A percentile compares a stretch with the other conserved stretches of the same genome.
These are phyloP conservation scores for Raja brachyura DNA, from an alignment of 2,113 vertebrate genomes.

Conservation along the genomic window DNA sequence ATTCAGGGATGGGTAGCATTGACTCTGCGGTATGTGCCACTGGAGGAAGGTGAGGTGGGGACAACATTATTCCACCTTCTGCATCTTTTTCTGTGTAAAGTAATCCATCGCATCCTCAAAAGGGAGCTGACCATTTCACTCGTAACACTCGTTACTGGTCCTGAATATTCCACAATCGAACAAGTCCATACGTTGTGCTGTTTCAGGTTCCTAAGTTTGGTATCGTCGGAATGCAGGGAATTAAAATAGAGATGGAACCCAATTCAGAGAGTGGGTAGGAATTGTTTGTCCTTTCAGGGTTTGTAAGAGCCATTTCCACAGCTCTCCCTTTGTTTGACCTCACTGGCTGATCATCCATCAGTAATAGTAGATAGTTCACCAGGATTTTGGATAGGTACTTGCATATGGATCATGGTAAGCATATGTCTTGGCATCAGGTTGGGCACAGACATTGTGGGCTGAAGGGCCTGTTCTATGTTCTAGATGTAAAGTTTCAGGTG, in stretches of 20 bases:
- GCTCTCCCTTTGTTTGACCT: background rate
- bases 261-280: background rate
- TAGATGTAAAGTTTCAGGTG: too few relatives aligned
- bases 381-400: too few relatives aligned
- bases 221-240: background rate
- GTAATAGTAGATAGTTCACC: too few relatives aligned
- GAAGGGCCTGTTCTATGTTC: too few relatives aligned
- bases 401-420: too few relatives aligned
- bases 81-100: background rate
- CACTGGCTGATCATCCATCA: too few relatives aligned
- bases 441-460: too few relatives aligned
- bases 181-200: background rate
- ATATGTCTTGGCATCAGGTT: too few relatives aligned
- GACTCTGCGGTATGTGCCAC: background rate
- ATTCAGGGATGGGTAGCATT: background rate
- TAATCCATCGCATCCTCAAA: background rate
- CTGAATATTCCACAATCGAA: background rate
- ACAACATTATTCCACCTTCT: background rate
- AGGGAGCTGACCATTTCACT: background rate
- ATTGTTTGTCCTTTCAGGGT: background rate
- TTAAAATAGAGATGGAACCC: background rate
- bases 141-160: background rate
- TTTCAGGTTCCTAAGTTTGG: background rate
- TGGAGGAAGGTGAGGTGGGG: background rate
- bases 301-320: background rate